Evolutionary conservation across 2,888 invertebrate species (phyloP).

Genomic region (Polylopha cassiicola): DNA sequence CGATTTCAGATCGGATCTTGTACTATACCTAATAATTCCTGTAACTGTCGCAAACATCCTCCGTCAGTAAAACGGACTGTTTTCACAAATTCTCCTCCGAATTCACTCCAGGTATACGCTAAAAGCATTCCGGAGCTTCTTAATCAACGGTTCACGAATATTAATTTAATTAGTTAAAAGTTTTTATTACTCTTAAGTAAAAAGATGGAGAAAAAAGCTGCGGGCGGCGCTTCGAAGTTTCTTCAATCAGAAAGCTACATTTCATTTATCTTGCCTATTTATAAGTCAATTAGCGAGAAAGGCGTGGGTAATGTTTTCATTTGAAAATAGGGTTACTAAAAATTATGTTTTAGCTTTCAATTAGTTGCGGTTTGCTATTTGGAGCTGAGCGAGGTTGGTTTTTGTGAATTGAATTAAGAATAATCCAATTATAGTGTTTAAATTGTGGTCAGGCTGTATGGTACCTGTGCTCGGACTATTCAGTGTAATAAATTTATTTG

Average conservation of each 20-base stretch:
- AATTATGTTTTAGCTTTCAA: too few species aligned
- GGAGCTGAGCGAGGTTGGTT: too few species aligned
- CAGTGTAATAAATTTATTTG: too few species aligned
- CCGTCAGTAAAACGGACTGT: slow-evolving; percentile 50
- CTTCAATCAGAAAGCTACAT: slow-evolving; percentile 38
- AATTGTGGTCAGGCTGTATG: too few species aligned
- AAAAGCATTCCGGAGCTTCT: slow-evolving; percentile 66
- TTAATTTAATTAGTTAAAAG: slow-evolving; percentile 68
- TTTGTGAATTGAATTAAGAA: too few species aligned
- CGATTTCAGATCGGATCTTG: too few species aligned
- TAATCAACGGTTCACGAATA: slow-evolving; percentile 67
- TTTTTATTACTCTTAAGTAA: slow-evolving; percentile 61
- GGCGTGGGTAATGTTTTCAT: slow-evolving; percentile 24
- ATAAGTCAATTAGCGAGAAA: slow-evolving; percentile 41
- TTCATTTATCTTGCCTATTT: slow-evolving; percentile 36
- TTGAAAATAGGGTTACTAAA: slow-evolving; percentile 13
- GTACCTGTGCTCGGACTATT: too few species aligned
- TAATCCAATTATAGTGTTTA: too few species aligned
- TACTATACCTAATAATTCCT: slow-evolving; percentile 27
- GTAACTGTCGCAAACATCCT: slow-evolving; percentile 49
- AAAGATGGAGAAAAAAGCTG: slow-evolving; percentile 52
- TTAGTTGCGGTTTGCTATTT: too few species aligned
- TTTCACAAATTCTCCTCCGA: slow-evolving; percentile 47
- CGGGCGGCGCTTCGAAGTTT: slow-evolving; percentile 30
- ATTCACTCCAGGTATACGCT: slow-evolving; percentile 53